Evolutionary conservation across 1,140 invertebrate species (phyloP).

Genomic region (Pogonus chalceus): DNA sequence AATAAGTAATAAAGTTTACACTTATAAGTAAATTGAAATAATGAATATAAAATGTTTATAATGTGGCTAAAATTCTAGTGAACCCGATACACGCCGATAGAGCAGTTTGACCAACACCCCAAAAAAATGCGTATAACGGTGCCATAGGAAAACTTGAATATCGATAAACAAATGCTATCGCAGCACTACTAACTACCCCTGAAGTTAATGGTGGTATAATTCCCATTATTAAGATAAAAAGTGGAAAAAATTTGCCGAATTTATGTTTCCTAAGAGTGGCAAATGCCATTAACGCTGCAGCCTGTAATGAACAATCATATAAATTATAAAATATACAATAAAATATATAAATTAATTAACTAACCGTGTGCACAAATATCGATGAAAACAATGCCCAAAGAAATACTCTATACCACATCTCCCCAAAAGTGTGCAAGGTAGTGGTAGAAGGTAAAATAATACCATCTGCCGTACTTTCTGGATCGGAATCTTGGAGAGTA

Average conservation of each 20-base stretch:
- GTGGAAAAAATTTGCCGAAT: slow-evolving; percentile 85
- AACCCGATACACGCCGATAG: slow-evolving; percentile 80
- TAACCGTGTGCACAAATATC: slow-evolving; percentile 71
- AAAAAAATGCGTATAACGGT: slow-evolving; percentile 81
- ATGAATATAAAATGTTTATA: slow-evolving; percentile 44
- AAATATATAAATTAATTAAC: slow-evolving; percentile 9
- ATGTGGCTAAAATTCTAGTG: slow-evolving; percentile 82
- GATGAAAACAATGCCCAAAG: slow-evolving; percentile 90
- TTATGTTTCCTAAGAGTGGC: slow-evolving; percentile 83
- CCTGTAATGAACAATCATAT: slow-evolving; percentile 28
- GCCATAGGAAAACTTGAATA: slow-evolving; percentile 80
- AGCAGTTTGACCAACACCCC: slow-evolving; percentile 89
- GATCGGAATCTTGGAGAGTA: not conserved
- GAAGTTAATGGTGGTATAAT: slow-evolving; percentile 74
- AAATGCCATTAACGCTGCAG: slow-evolving; percentile 84
- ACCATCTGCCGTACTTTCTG: not conserved
- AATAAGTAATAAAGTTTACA: not conserved
- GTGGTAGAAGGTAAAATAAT: slow-evolving; percentile 16
- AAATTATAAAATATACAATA: not conserved
- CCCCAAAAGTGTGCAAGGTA: slow-evolving; percentile 56
- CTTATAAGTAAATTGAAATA: not conserved
- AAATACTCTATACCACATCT: slow-evolving; percentile 95
- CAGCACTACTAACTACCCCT: slow-evolving; percentile 81
- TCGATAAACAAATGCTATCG: slow-evolving; percentile 86
- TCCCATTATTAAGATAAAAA: slow-evolving; percentile 80